phyloP scores from a whole-genome alignment of 2,888 invertebrate species.

The Polyploca ridens region DNA sequence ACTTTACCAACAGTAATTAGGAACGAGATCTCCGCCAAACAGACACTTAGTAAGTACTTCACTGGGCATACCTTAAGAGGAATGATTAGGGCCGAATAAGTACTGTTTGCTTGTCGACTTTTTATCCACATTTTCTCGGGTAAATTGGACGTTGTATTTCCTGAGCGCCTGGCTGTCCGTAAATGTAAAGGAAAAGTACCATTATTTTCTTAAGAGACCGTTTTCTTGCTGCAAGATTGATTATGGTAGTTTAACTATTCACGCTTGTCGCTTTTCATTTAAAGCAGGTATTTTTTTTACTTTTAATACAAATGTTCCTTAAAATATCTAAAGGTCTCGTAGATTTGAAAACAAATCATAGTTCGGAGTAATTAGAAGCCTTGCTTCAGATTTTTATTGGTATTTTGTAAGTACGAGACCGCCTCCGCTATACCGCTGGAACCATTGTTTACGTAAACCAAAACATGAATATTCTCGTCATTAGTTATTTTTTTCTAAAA shows the following conservation, averaged over 20 bases:
- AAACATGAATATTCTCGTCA: too few species aligned
- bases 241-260: neutral
- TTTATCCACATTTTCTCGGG: neutral
- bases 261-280: too few species aligned
- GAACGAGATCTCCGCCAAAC: conserved; percentile 23
- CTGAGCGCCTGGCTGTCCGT: neutral
- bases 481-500: too few species aligned
- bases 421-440: too few species aligned
- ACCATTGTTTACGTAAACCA: too few species aligned
- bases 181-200: conserved; percentile 6
- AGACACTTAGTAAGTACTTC: conserved; percentile 17
- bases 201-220: neutral
- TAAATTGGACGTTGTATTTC: neutral
- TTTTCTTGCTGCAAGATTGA: neutral
- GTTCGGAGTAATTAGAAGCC: too few species aligned
- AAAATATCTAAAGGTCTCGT: too few species aligned
- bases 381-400: too few species aligned
- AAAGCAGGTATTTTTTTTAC: too few species aligned
- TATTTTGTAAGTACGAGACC: too few species aligned
- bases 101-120: neutral
- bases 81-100: neutral
- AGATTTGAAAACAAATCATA: too few species aligned
- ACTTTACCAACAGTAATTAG: conserved; percentile 46
- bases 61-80: conserved; percentile 5
- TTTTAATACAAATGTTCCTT: too few species aligned